phyloP scores from a whole-genome alignment of 2,797 vertebrate genomes.

The Chromis chromis region DNA sequence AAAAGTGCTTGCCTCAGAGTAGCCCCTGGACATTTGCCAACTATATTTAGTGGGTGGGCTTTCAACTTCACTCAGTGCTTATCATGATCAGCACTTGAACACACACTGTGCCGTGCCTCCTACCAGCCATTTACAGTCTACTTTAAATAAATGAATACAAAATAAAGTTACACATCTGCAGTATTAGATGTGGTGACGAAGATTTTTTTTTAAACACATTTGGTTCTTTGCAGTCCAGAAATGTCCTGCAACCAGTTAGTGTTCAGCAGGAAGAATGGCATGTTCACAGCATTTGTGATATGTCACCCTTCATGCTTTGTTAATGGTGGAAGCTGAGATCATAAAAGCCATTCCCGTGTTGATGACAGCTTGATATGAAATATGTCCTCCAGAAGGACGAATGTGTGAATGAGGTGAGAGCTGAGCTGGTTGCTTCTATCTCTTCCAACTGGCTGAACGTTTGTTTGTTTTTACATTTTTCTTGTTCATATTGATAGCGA shows the following conservation, averaged over 20 bases:
- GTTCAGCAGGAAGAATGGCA: conserved; percentile 30
- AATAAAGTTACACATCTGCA: neutral
- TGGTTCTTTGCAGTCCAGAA: conserved; percentile 1
- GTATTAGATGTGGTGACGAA: neutral
- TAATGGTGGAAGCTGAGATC: conserved; percentile 71
- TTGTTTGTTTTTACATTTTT: conserved; percentile 44
- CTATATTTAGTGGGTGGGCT: conserved; percentile 46
- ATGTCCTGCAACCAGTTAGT: conserved; percentile 2
- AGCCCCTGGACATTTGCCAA: conserved; percentile 40
- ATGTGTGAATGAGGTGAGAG: conserved; percentile 53
- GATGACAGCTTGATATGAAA: conserved; percentile 82
- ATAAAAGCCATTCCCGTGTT: conserved; percentile 72
- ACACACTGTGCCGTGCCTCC: neutral
- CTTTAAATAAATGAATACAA: neutral
- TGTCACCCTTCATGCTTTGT: conserved; percentile 75
- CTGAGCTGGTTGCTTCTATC: conserved; percentile 39
- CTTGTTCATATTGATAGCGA: conserved; percentile 45
- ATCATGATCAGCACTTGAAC: conserved; percentile 34
- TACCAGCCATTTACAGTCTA: neutral
- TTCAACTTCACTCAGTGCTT: conserved; percentile 41
- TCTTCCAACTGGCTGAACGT: conserved; percentile 31
- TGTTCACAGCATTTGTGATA: conserved; percentile 57
- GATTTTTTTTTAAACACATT: conserved; percentile 15
- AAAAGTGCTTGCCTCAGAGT: conserved; percentile 62
- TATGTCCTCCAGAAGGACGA: conserved; percentile 71